Percentiles rank a stretch among this genome's conserved stretches.
Evolutionary conservation across 2,888 invertebrate species (phyloP).

Genomic region (Pyrochroa serraticornis): DNA sequence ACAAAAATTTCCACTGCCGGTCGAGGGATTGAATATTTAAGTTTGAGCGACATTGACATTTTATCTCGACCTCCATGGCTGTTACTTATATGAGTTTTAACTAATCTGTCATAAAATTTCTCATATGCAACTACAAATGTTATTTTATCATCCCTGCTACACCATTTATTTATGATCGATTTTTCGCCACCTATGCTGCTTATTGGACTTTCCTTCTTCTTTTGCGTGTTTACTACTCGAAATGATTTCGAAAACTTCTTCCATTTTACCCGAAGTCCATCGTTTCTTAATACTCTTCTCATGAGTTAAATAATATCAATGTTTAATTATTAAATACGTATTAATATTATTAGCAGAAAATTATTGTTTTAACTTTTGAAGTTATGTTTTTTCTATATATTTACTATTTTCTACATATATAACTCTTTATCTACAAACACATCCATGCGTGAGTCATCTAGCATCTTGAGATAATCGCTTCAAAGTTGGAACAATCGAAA

Average conservation of each 20-base stretch:
- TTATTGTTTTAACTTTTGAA: too few species aligned
- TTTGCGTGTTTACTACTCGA: too few species aligned
- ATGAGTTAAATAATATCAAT: slow-evolving; percentile 4
- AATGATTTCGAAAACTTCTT: too few species aligned
- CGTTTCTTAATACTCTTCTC: slow-evolving; percentile 7
- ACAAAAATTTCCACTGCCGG: slow-evolving; percentile 18
- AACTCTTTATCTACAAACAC: too few species aligned
- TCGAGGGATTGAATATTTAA: slow-evolving; percentile 19
- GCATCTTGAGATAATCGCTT: too few species aligned
- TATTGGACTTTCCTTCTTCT: not conserved
- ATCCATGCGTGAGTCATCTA: too few species aligned
- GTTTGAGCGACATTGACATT: slow-evolving; percentile 17
- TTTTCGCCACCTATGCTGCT: slow-evolving; percentile 3
- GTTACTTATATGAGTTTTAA: slow-evolving; percentile 16
- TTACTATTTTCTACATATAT: too few species aligned
- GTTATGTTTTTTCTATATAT: too few species aligned
- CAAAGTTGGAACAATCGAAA: too few species aligned
- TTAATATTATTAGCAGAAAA: not conserved
- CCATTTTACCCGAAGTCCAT: not conserved
- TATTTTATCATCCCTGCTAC: slow-evolving; percentile 3
- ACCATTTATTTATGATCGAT: slow-evolving; percentile 7
- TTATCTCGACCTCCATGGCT: slow-evolving; percentile 21
- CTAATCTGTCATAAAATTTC: slow-evolving; percentile 17
- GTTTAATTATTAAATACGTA: not conserved
- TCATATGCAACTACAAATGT: slow-evolving; percentile 14